Conservation (phyloP, 2,113 vertebrate species). For the Tetraodon nigroviridis region DNA sequence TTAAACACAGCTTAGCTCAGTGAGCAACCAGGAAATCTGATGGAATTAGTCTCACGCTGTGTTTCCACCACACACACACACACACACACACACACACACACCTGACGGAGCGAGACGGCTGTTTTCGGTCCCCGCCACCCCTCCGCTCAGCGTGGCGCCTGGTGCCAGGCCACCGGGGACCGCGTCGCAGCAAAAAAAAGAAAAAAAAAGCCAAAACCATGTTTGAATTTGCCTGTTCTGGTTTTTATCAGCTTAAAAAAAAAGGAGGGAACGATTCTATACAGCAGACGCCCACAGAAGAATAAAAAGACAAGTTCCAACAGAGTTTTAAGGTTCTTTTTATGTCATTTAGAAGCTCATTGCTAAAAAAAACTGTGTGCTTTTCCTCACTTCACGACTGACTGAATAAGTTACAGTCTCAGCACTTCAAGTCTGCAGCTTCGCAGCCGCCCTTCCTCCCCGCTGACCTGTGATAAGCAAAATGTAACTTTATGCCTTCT, state of each 20-base stretch:
- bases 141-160: slow-evolving; percentile 13
- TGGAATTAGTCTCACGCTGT: slow-evolving; percentile 72
- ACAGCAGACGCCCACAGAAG: neutral
- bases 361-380: too few relatives aligned
- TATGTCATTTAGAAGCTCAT: too few relatives aligned
- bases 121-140: slow-evolving; percentile 16
- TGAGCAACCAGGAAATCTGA: slow-evolving; percentile 68
- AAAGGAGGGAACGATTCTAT: neutral
- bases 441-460: neutral
- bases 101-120: slow-evolving; percentile 37
- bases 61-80: slow-evolving; percentile 65
- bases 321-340: neutral
- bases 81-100: slow-evolving; percentile 55
- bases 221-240: neutral
- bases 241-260: too few relatives aligned
- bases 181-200: neutral
- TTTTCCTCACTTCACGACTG: neutral
- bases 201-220: too few relatives aligned
- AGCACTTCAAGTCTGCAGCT: slow-evolving; percentile 38
- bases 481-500: slow-evolving; percentile 24
- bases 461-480: neutral
- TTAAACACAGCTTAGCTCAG: slow-evolving; percentile 78
- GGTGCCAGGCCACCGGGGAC: slow-evolving; percentile 6
- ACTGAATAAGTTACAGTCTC: slow-evolving; percentile 41
- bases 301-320: neutral